Conservation (phyloP, 2,888 invertebrate species). For the Petrolisthes cinctipes region DNA sequence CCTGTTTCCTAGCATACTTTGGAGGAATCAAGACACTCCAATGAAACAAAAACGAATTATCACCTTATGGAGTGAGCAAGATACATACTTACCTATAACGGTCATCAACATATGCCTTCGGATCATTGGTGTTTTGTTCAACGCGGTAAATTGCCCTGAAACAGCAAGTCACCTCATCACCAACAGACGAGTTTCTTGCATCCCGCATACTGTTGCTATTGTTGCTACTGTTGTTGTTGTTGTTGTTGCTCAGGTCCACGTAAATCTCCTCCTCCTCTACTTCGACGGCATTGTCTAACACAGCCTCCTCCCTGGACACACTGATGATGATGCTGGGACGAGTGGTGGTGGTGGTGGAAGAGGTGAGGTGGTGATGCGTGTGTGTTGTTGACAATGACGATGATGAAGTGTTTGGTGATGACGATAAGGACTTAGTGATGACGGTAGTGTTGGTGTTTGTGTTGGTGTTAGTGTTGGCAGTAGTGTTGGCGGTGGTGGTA, state of each 20-base stretch:
- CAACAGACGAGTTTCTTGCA: not conserved
- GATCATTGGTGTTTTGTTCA: constrained; percentile 23
- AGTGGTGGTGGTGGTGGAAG: not conserved
- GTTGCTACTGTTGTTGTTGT: not conserved
- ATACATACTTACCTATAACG: constrained; percentile 38
- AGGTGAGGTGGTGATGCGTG: not conserved
- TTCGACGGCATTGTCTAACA: not conserved
- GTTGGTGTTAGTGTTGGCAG: too few relatives aligned
- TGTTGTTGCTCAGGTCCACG: not conserved
- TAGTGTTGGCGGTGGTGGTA: too few relatives aligned
- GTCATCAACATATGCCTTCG: constrained; percentile 31
- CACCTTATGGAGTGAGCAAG: not conserved
- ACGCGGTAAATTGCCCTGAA: constrained; percentile 43
- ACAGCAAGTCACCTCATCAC: constrained; percentile 35
- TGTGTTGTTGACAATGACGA: not conserved
- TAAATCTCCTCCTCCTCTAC: not conserved
- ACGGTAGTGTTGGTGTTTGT: too few relatives aligned
- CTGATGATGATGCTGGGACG: not conserved
- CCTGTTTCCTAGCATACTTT: too few relatives aligned
- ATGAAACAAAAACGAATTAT: too few relatives aligned
- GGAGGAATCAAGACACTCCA: too few relatives aligned
- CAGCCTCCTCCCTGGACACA: not conserved
- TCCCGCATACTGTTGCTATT: not conserved
- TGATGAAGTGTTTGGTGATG: not conserved
- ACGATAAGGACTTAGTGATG: not conserved